Percentiles rank a stretch among this genome's conserved stretches.
Evolutionary conservation across 2,888 invertebrate genomes (phyloP).

Genomic region (Pegoplata infirma): DNA sequence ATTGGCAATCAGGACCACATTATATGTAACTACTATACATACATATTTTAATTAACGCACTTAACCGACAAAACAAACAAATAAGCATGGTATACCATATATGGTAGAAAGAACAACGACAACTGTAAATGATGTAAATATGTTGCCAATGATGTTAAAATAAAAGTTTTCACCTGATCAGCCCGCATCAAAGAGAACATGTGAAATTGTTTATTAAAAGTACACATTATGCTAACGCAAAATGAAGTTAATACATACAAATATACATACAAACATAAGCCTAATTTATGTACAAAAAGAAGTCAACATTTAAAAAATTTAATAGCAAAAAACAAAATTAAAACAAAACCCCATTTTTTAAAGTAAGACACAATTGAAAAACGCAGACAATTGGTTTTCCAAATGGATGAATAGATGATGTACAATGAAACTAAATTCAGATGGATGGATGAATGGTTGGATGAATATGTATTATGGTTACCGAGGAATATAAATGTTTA

Average conservation of each 20-base stretch:
- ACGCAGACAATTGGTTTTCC: slow-evolving; percentile 22
- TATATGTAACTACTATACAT: background rate
- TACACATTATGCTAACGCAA: background rate
- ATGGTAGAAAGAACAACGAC: slow-evolving; percentile 9
- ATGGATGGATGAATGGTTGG: slow-evolving; percentile 19
- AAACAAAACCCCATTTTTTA: slow-evolving; percentile 3
- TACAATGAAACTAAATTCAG: background rate
- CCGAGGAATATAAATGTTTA: too few species aligned
- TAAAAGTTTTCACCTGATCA: slow-evolving; percentile 74
- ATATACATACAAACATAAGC: background rate
- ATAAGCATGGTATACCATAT: too few species aligned
- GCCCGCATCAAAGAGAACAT: slow-evolving; percentile 68
- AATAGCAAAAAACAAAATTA: slow-evolving; percentile 21
- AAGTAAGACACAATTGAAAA: slow-evolving; percentile 15
- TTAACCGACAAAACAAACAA: background rate
- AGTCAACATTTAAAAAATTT: slow-evolving; percentile 27
- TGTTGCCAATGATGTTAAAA: slow-evolving; percentile 36
- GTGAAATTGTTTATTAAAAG: slow-evolving; percentile 39
- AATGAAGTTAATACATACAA: background rate
- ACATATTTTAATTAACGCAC: background rate
- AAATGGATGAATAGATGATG: slow-evolving; percentile 21
- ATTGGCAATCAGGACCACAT: background rate
- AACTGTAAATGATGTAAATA: slow-evolving; percentile 42
- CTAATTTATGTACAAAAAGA: slow-evolving; percentile 42
- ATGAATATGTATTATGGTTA: too few species aligned